Conservation (phyloP, 2,113 vertebrate genomes). For the Zosterops lateralis region DNA sequence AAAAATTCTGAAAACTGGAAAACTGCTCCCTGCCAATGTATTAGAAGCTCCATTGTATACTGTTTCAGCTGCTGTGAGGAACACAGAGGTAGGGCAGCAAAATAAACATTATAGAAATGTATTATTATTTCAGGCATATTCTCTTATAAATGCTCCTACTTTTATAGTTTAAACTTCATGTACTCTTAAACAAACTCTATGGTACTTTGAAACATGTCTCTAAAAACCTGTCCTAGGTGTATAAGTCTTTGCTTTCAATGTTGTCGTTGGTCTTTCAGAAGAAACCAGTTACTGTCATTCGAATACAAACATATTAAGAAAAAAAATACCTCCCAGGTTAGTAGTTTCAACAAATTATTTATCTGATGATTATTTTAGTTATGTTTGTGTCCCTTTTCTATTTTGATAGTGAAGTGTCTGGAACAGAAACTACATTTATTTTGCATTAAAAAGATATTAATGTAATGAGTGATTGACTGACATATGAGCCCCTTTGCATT, state of each 20-base stretch:
- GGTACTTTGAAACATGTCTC: not conserved
- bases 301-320: not conserved
- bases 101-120: not conserved
- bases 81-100: not conserved
- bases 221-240: not conserved
- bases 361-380: not conserved
- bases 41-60: not conserved
- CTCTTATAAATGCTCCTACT: not conserved
- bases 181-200: not conserved
- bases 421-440: not conserved
- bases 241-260: not conserved
- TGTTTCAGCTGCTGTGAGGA: not conserved
- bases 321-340: not conserved
- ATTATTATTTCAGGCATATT: not conserved
- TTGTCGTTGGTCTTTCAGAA: not conserved
- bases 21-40: accelerated
- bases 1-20: not conserved
- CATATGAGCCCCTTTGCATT: not conserved
- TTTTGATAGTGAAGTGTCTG: not conserved
- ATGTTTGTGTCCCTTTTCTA: accelerated
- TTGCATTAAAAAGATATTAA: not conserved
- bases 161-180: not conserved
- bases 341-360: not conserved
- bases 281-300: not conserved
- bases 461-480: not conserved